Conservation (phyloP, 2,888 invertebrate genomes). For the Cylindroiulus punctatus region DNA sequence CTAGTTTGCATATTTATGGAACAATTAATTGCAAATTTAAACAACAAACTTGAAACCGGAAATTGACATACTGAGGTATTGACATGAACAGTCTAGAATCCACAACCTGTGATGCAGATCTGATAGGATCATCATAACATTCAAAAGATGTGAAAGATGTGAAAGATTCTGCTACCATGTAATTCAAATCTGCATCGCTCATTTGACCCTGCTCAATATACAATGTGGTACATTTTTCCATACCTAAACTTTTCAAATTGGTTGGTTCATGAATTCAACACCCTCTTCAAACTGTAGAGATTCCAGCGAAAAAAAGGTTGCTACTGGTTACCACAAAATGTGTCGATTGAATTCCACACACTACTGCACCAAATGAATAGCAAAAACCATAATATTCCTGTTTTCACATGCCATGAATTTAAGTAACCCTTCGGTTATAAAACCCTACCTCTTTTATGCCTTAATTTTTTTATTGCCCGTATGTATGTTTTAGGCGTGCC, state of each 20-base stretch:
- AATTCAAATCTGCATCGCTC: too few relatives aligned
- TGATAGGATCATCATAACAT: too few relatives aligned
- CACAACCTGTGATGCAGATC: too few relatives aligned
- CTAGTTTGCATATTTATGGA: background rate
- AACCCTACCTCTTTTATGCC: background rate
- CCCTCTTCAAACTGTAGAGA: background rate
- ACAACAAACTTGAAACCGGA: too few relatives aligned
- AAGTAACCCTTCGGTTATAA: background rate
- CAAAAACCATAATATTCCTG: background rate
- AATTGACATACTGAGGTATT: too few relatives aligned
- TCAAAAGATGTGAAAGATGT: too few relatives aligned
- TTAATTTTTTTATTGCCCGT: background rate
- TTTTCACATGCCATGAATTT: background rate
- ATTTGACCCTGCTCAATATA: too few relatives aligned
- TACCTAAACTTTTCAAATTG: background rate
- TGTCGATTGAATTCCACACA: background rate
- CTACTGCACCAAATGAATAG: background rate
- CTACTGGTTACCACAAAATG: background rate
- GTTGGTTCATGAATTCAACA: background rate
- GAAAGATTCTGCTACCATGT: too few relatives aligned
- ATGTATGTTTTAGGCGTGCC: background rate
- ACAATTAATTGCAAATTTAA: background rate
- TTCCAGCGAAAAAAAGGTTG: background rate
- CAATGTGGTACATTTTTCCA: too few relatives aligned
- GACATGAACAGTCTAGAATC: too few relatives aligned